Evolutionary conservation across 2,113 vertebrate species (phyloP), one percentile per base, ranked within the genome.

Genomic region (Brachyhypopomus gauderio): DNA sequence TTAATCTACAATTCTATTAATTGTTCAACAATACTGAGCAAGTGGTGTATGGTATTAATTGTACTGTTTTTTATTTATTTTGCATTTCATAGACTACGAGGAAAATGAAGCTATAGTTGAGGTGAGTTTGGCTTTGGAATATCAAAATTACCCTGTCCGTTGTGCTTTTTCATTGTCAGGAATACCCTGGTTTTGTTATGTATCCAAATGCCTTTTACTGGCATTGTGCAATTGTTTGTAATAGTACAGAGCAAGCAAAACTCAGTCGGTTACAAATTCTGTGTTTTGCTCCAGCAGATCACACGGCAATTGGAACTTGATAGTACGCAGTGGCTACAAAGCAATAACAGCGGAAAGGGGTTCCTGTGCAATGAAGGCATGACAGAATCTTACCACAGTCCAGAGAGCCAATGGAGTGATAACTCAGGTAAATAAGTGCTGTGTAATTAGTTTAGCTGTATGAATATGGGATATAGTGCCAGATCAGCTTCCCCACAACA

Each of bases 361-460:
- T 86, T 91, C 89, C 89, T 93, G 89, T 79, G 58, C 90, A 92
- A 91, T 92, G 91, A 92, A 87, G 85, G 83, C 86, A 88, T 82
- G 55, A 78, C 83, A 80, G 82, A 86, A 30, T 84, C 81, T 52
- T 64, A 71, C 55, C 79, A 87, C 75, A 93, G 92, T 84, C 90
- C 92, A 56, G 88, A 84, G 14, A 94, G 91, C 88, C 87, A 87
- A n/a, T 92, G 90, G 90, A 93, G 92, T 81, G 90, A 91, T 0
- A 74, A 83, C 36, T 92, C 92, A 91, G 93, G 93, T 94, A 94
- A 90, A 89, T 82, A 63, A 72, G 62, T 25, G 22, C 22, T 52
- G n/a, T 55, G 25, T 30, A 30, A 56, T 22, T 19, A 67, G 25
- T 80, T 19, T 27, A 72, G 63, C 34, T 81, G 20, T 11, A 34